Percentiles rank a stretch among this genome's conserved stretches.
Conservation (phyloP, 1,140 invertebrate species). For the Drosophila grimshawi region DNA sequence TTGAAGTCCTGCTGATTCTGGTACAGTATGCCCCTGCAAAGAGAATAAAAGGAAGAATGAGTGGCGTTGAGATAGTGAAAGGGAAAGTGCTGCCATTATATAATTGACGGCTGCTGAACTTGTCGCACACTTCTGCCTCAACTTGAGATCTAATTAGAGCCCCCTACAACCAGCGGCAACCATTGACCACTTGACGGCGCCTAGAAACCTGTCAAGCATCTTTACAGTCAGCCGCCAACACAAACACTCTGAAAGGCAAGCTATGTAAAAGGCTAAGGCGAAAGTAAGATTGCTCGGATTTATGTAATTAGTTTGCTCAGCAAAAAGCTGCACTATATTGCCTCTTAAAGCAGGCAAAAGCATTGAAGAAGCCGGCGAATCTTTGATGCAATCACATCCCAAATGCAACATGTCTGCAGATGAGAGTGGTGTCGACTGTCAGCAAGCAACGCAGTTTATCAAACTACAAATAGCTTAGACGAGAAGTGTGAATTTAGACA, state of each 20-base stretch:
- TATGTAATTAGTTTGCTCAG: slow-evolving; percentile 64
- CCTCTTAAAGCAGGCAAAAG: slow-evolving; percentile 35
- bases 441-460: no score
- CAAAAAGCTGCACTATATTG: slow-evolving; percentile 8
- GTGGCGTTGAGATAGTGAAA: slow-evolving; percentile 14
- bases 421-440: not conserved
- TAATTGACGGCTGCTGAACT: slow-evolving; percentile 67
- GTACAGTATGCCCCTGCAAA: slow-evolving; percentile 94
- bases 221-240: not conserved
- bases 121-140: slow-evolving; percentile 42
- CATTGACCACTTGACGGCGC: slow-evolving; percentile 43
- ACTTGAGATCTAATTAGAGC: slow-evolving; percentile 71
- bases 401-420: slow-evolving; percentile 12
- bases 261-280: not conserved
- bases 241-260: slow-evolving; percentile 23
- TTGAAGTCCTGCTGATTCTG: slow-evolving; percentile 95
- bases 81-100: slow-evolving; percentile 61
- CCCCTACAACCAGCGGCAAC: slow-evolving; percentile 22
- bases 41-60: slow-evolving; percentile 51
- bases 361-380: not conserved
- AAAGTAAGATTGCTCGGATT: slow-evolving; percentile 28
- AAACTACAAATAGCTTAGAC: no score
- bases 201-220: slow-evolving; percentile 47
- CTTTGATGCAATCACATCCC: slow-evolving; percentile 1
- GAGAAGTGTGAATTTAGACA: no score